Base-by-base conservation (phyloP, 2,888 invertebrate genomes). In the Pandemis heparana region DNA sequence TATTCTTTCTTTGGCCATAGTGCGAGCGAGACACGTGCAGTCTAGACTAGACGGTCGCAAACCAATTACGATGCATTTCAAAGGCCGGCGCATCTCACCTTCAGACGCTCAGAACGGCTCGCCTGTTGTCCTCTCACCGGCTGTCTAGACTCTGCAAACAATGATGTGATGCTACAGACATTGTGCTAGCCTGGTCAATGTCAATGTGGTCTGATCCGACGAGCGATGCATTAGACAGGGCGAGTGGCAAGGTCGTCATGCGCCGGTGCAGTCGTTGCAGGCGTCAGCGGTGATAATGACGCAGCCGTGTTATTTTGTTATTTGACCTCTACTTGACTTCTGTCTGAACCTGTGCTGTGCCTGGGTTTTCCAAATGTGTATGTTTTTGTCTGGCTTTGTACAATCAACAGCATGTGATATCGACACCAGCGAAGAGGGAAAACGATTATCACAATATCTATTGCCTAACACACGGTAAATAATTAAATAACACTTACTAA, bases 91-190 rank as follows among this genome's bases (percentile, higher is more conserved):
- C 86, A 82, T 82, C 83, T 91, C 90, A 91, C 91, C 90, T 91
- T 85, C 85, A 90, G 91, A 91, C 91, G 85, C 79, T 84, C 84
- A 82, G 82, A 85, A 85, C 85, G 85, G 82, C 83, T 86, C 87
- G 86, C 85, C 83, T 88, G 85, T 83, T 86, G 89, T 90, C 89
- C 88, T 83, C 79, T 82, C 78, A 71, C 75, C 70, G 79, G 80
- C 81, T 79, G 89, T 89, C 90, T 89, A 89, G 89, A 89, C 91
- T 85, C 67, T 84, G 85, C 87, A 89, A 89, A 89, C 87, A 89
- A 83, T 85, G 81, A 82, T 81, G 77, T 76, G 77, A 77, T 62
- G 67, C 71, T 61, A 65, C 53, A 59, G 69, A 70, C 76, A 62
- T 70, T 74, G 70, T 74, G 64, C 43, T 64, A 61, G 59, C 59